These are phyloP conservation scores for Thamnophis elegans DNA, from an alignment of 2,797 vertebrate species.

Conservation along the genomic window DNA sequence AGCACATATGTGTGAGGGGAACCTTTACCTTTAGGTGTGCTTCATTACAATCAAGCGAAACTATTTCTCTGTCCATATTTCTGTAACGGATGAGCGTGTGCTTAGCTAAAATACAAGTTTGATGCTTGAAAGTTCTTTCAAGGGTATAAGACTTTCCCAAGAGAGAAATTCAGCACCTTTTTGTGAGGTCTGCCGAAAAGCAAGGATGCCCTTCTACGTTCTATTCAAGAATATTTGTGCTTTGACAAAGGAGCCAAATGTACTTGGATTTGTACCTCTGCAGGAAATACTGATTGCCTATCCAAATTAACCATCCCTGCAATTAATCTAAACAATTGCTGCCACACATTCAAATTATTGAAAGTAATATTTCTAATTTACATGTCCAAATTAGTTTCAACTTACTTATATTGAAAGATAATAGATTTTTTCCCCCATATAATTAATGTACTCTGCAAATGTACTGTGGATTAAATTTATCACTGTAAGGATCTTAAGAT, in stretches of 20 bases:
- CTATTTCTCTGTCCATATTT: background rate
- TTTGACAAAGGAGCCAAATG: constrained; percentile 51
- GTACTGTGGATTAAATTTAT: constrained; percentile 77
- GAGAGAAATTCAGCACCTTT: background rate
- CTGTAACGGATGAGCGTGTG: background rate
- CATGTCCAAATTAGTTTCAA: constrained; percentile 83
- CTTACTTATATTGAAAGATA: constrained; percentile 79
- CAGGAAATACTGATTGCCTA: constrained; percentile 43
- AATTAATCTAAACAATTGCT: constrained; percentile 67
- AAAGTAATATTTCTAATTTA: constrained; percentile 76
- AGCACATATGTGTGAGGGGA: no score
- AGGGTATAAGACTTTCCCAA: background rate
- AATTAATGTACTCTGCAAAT: constrained; percentile 82
- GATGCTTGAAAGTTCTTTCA: constrained; percentile 12
- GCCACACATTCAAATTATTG: constrained; percentile 55
- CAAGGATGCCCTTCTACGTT: background rate
- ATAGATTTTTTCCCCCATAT: constrained; percentile 79
- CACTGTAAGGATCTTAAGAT: constrained; percentile 81
- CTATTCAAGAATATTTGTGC: constrained; percentile 1
- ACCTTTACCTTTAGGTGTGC: no score
- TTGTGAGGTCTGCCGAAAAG: constrained; percentile 13
- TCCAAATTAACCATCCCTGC: constrained; percentile 55
- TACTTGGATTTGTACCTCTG: constrained; percentile 46
- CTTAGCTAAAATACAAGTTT: constrained; percentile 4
- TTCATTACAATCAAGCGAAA: background rate